These are phyloP conservation scores for Aradus depressus DNA, from an alignment of 2,888 invertebrate species.

Conservation along the genomic window DNA sequence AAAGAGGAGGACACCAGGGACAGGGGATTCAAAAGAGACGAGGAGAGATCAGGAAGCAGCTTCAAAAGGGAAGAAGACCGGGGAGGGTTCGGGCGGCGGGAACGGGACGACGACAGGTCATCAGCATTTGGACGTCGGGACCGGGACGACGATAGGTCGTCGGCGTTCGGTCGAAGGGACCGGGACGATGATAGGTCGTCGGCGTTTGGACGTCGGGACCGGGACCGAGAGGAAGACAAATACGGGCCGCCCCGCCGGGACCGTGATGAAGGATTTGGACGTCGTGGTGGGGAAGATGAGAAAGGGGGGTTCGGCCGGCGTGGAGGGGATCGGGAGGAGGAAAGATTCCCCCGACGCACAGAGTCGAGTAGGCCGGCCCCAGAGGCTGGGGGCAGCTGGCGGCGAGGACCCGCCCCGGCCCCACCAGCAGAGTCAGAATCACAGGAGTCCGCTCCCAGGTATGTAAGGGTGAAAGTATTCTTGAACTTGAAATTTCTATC, in stretches of 20 bases:
- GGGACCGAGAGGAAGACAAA: slow-evolving; percentile 23
- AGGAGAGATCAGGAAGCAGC: background rate
- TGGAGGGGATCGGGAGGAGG: slow-evolving; percentile 18
- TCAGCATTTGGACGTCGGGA: no score
- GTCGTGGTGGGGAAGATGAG: slow-evolving; percentile 19
- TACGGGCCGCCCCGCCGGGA: slow-evolving; percentile 33
- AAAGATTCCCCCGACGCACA: slow-evolving; percentile 11
- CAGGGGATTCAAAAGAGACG: background rate
- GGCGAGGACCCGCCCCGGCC: background rate
- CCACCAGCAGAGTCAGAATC: background rate
- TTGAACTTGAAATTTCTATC: no score
- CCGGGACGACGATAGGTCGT: slow-evolving; percentile 3
- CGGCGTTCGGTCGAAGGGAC: slow-evolving; percentile 28
- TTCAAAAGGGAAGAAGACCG: slow-evolving; percentile 16
- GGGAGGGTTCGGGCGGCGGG: slow-evolving; percentile 12
- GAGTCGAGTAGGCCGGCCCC: no score
- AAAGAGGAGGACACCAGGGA: slow-evolving; percentile 7
- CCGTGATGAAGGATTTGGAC: slow-evolving; percentile 33
- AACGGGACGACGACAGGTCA: slow-evolving; percentile 24
- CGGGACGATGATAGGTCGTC: slow-evolving; percentile 20
- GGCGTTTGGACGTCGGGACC: slow-evolving; percentile 26
- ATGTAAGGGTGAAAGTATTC: background rate
- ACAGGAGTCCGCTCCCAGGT: slow-evolving; percentile 7
- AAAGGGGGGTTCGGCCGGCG: slow-evolving; percentile 21
- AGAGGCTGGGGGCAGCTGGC: slow-evolving; percentile 7